Base-by-base conservation (phyloP, 2,888 invertebrate genomes). In the Lasioglossum vierecki region DNA sequence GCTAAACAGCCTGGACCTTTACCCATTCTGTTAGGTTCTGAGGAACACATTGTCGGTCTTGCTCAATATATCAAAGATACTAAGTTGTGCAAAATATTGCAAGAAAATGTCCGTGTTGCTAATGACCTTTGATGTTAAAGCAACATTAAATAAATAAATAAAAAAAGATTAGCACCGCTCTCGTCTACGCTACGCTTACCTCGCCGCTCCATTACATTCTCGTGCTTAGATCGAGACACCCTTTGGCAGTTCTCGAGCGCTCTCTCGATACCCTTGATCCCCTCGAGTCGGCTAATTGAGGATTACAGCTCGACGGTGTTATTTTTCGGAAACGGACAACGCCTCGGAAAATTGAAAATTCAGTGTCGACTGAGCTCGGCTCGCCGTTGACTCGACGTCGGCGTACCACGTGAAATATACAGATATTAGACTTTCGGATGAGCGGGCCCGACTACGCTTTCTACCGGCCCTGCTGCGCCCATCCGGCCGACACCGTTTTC, bases 371-470 rank as follows among this genome's bases (percentile, higher is more conserved):
- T 68, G 35, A 18, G 22, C 26, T 6, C 30, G 18, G 8, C 8
- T 15, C 35, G 66, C 8, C 15, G 26, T 26, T 30, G 30, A 15
- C 30, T 66, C 30, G 18, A 66, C 35, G 30, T 66, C 22, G 26
- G 30, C 30, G 15, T 18, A 22, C 46, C 35, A 53, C 49, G 53
- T 15, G 46, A 73, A 49, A 22, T 60, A 74, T 49, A 63, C 35
- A 74, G 78, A 78, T 82, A 84, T 83, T 84, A 84, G 84, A 83
- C 83, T 83, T 39, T 75, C 84, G 78, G 74, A 66, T 75, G 78
- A 83, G 71, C 74, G 84, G 49, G 18, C 11, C 26, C 46, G 60
- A 70, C 74, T 6, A 63, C 63, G 72, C 41, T 53, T 30, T 70
- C 39, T 75, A 41, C 80, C 53, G 15, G 3, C 41, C 11, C 73